Percentiles rank a stretch among this genome's conserved stretches.
phyloP scores from a whole-genome alignment of 1,140 invertebrate species.

The Nephotettix cincticeps region DNA sequence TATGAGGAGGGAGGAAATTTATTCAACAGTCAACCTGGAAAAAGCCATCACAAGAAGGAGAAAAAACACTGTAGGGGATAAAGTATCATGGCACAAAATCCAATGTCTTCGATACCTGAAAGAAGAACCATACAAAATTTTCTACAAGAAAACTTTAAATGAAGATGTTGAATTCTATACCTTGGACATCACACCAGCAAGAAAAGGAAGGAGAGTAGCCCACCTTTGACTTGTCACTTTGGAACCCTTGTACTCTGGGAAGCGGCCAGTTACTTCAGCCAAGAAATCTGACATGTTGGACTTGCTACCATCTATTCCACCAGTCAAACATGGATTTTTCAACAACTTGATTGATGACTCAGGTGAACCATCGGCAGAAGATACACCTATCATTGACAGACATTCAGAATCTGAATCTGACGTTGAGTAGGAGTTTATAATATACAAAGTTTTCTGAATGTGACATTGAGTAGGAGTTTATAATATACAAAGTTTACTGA shows the following conservation, averaged over 20 bases:
- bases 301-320: constrained; percentile 34
- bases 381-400: constrained; percentile 12
- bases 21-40: constrained; percentile 22
- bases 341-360: constrained; percentile 30
- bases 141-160: constrained; percentile 34
- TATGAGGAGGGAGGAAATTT: constrained; percentile 26
- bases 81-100: constrained; percentile 32
- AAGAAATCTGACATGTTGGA: constrained; percentile 32
- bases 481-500: neutral
- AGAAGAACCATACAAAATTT: constrained; percentile 27
- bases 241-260: constrained; percentile 23
- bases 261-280: constrained; percentile 28
- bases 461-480: constrained; percentile 8
- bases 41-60: constrained; percentile 28
- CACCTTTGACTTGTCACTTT: constrained; percentile 34
- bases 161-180: constrained; percentile 26
- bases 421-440: neutral
- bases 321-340: constrained; percentile 33
- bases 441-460: neutral
- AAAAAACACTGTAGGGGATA: constrained; percentile 6
- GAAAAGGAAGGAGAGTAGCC: constrained; percentile 20
- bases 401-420: constrained; percentile 9
- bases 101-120: constrained; percentile 31
- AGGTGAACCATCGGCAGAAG: constrained; percentile 22
- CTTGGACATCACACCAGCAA: constrained; percentile 27